phyloP scores from a whole-genome alignment of 2,113 vertebrate species.

The Atlantisia rogersi region DNA sequence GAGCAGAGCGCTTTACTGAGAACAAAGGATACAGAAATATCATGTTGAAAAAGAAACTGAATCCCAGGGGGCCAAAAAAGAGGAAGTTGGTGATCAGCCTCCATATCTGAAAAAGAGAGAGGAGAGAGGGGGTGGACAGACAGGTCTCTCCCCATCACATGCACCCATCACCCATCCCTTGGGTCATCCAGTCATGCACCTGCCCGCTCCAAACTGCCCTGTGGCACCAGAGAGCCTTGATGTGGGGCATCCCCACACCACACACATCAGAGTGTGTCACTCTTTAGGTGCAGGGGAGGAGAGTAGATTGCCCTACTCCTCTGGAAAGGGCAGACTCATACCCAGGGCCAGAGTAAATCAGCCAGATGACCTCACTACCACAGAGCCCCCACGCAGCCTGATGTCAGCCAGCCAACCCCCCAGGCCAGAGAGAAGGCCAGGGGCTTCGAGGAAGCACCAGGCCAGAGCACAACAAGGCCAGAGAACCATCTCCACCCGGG shows the following conservation, averaged over 20 bases:
- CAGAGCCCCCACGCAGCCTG: not conserved
- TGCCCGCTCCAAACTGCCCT: not conserved
- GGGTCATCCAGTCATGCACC: not conserved
- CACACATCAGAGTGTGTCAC: too few relatives aligned
- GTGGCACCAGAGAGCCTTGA: not conserved
- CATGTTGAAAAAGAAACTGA: slow-evolving; percentile 90
- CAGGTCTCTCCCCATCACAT: not conserved
- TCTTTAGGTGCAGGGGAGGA: not conserved
- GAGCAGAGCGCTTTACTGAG: not conserved
- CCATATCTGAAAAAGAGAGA: slow-evolving; percentile 82
- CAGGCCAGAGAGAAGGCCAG: too few relatives aligned
- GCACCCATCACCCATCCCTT: not conserved
- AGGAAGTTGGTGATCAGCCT: slow-evolving; percentile 89
- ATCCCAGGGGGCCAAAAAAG: slow-evolving; percentile 87
- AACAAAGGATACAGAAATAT: slow-evolving; percentile 89
- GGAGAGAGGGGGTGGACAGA: not conserved
- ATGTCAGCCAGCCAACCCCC: not conserved
- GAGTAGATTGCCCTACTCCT: not conserved
- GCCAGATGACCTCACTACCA: not conserved
- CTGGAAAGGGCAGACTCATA: not conserved
- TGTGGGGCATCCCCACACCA: not conserved
- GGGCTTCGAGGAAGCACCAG: not conserved
- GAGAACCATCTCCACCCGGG: fast-evolving
- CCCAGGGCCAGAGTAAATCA: not conserved
- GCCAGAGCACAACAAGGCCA: not conserved